These are phyloP conservation scores for Drosophila mauritiana DNA, from an alignment of 1,140 invertebrate species.

Conservation along the genomic window DNA sequence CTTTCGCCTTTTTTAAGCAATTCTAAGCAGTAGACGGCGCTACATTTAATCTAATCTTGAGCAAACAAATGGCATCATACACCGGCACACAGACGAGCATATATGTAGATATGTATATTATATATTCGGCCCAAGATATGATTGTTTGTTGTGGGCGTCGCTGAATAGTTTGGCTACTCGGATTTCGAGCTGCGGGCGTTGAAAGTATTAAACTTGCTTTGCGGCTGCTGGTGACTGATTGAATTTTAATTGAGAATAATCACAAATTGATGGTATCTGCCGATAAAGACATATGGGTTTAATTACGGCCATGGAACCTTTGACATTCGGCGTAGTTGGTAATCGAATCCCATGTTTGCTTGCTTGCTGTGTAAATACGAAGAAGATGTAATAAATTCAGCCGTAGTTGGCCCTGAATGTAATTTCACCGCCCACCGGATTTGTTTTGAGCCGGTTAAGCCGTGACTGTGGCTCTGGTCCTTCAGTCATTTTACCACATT, in stretches of 20 bases:
- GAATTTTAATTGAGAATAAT: slow-evolving; percentile 74
- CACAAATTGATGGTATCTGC: slow-evolving; percentile 27
- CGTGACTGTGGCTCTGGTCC: slow-evolving; percentile 32
- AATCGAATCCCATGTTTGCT: slow-evolving; percentile 2
- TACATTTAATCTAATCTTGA: slow-evolving; percentile 74
- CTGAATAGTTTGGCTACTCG: slow-evolving; percentile 1
- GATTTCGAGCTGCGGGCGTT: slow-evolving; percentile 26
- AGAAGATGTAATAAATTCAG: slow-evolving; percentile 12
- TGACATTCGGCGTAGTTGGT: slow-evolving; percentile 11
- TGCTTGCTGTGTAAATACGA: slow-evolving; percentile 9
- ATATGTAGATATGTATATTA: slow-evolving; percentile 9
- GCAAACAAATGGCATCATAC: slow-evolving; percentile 50
- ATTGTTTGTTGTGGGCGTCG: slow-evolving; percentile 57
- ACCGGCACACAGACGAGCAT: slow-evolving; percentile 9
- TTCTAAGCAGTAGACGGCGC: slow-evolving; percentile 44
- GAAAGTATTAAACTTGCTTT: slow-evolving; percentile 50
- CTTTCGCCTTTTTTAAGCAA: slow-evolving; percentile 33
- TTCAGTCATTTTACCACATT: slow-evolving; percentile 64
- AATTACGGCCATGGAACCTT: slow-evolving; percentile 22
- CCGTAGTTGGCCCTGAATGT: slow-evolving; percentile 19
- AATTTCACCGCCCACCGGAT: slow-evolving; percentile 1
- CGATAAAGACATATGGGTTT: slow-evolving; percentile 12
- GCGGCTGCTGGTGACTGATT: slow-evolving; percentile 61
- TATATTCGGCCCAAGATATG: slow-evolving; percentile 55
- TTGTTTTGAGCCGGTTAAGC: slow-evolving; percentile 6